A percentile compares a stretch with the other conserved stretches of the same genome.
Conservation (phyloP, 2,888 invertebrate genomes). For the Orchestes rusci region DNA sequence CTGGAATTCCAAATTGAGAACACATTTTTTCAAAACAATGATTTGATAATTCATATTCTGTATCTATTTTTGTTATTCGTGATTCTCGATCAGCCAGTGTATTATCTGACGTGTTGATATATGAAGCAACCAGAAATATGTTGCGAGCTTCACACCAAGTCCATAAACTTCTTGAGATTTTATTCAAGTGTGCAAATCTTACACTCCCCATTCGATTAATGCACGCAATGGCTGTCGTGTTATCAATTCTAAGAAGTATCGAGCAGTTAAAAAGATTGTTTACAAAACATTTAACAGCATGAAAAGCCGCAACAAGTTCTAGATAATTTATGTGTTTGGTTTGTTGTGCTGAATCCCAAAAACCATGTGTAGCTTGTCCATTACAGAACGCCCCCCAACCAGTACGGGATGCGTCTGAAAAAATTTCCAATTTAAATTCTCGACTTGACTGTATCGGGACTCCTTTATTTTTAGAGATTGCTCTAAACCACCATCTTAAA, state of each 20-base stretch:
- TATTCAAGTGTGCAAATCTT: neutral
- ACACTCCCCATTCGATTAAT: neutral
- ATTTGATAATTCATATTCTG: too few species aligned
- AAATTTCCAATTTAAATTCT: slow-evolving; percentile 13
- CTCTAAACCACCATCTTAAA: slow-evolving; percentile 9
- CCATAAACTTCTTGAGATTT: neutral
- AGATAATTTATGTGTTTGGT: slow-evolving; percentile 13
- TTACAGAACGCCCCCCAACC: slow-evolving; percentile 15
- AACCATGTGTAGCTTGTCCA: slow-evolving; percentile 4
- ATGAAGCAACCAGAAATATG: too few species aligned
- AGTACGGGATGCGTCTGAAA: slow-evolving; percentile 11
- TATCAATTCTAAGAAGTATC: too few species aligned
- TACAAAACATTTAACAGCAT: slow-evolving; percentile 7
- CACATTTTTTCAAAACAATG: neutral
- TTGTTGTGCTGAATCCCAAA: slow-evolving; percentile 9
- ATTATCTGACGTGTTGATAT: slow-evolving; percentile 1
- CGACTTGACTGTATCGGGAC: slow-evolving; percentile 4
- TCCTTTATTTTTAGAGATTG: slow-evolving; percentile 6
- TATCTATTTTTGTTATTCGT: neutral
- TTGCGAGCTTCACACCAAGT: slow-evolving; percentile 5
- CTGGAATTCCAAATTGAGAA: too few species aligned
- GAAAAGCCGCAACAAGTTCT: slow-evolving; percentile 14
- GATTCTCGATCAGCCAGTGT: neutral
- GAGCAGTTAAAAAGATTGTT: too few species aligned
- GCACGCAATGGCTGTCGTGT: slow-evolving; percentile 4